Base-by-base conservation (phyloP, 2,113 vertebrate species). In the Eclectus roratus region DNA sequence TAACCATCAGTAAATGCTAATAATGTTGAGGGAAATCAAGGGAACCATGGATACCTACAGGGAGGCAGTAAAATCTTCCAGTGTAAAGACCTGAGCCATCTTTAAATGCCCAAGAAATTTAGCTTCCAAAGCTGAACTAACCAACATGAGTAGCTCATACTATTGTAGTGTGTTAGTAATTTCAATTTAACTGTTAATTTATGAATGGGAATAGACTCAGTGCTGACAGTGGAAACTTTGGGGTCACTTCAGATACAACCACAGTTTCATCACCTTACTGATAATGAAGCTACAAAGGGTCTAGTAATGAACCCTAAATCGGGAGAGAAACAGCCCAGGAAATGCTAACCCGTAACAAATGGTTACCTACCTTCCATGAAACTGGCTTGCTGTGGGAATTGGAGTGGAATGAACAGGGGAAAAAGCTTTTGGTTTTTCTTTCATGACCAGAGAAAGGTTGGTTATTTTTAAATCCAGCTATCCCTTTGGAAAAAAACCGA, bases 401-500 rank as follows among this genome's bases (percentile, higher is more conserved):
- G 53, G 66, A 83, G 28, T 72, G 53, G 31, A 61, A 87, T 31
- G 33, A 63, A 78, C 19, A 46, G 37, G 33, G n/a, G 81, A 80
- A 89, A 87, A 55, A 31, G 58, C 39, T 76, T 73, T n/a, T 24
- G 10, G 13, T n/a, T 58, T 86, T 76, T 53, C 61, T 87, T 92
- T 80, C 69, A 71, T 9, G 50, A 60, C 43, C 70, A 93, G 46
- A 68, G 29, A 41, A 84, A 81, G 35, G 53, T 46, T 60, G 52
- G 41, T 33, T 93, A 73, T 74, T 92, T 96, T 84, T 71, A 81
- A 90, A 78, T 92, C 68, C 90, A 92, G 73, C 33, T 80, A 50
- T 66, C 46, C 7, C 83, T 89, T 71, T 68, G 69, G 37, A 60
- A 74, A 84, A 90, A 90, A 84, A 68, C n/a, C 25, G n/a, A 43